Conservation (phyloP, 2,797 vertebrate species). For the Scolopax bukidnonensis region DNA sequence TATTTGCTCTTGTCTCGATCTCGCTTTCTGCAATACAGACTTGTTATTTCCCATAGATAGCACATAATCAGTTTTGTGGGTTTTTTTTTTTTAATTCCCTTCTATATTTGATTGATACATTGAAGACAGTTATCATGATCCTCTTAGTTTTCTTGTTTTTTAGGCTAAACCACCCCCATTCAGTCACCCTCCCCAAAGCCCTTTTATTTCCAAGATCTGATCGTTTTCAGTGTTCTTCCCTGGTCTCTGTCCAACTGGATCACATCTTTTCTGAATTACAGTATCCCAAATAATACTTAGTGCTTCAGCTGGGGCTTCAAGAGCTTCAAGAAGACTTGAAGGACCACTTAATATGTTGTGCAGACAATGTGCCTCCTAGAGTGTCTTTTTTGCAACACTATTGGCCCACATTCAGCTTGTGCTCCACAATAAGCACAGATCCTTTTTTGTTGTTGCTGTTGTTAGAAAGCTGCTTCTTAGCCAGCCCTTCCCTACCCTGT, state of each 20-base stretch:
- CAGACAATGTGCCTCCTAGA: background rate
- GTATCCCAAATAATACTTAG: background rate
- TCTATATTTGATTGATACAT: fast-evolving
- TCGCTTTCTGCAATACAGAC: background rate
- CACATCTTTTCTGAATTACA: conserved; percentile 3
- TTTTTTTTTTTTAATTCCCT: background rate
- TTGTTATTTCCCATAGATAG: background rate
- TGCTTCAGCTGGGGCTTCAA: background rate
- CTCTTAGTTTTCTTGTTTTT: background rate
- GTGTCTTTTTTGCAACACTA: background rate
- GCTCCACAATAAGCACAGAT: background rate
- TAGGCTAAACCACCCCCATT: background rate
- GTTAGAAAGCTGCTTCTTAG: background rate
- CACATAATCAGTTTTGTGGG: background rate
- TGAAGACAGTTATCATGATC: background rate
- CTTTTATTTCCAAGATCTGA: background rate
- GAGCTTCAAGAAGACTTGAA: background rate
- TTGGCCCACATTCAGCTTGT: background rate
- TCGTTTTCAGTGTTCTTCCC: background rate
- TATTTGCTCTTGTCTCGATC: background rate
- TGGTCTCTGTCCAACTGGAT: background rate
- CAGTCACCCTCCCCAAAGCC: background rate
- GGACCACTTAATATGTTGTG: background rate
- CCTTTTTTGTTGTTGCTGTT: background rate
- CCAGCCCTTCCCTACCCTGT: background rate